Conservation (phyloP, 2,797 vertebrate species). For the Tragopan temminckii region DNA sequence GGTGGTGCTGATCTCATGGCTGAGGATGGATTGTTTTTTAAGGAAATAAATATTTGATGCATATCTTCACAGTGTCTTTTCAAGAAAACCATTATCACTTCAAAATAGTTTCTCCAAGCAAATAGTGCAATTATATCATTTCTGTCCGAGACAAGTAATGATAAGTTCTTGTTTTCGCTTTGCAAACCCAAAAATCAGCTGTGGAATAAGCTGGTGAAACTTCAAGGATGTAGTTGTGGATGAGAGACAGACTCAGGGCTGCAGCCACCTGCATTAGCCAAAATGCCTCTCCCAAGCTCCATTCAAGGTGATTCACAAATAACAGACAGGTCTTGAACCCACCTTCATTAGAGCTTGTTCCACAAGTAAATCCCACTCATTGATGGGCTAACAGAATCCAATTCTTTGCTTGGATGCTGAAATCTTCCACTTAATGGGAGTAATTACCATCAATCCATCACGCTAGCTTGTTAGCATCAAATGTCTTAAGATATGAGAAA, state of each 20-base stretch:
- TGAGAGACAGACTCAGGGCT: neutral
- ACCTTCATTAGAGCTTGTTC: neutral
- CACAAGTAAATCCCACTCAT: constrained; percentile 4
- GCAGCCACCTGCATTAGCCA: neutral
- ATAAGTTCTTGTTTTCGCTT: constrained; percentile 12
- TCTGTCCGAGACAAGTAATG: constrained; percentile 3
- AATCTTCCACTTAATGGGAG: neutral
- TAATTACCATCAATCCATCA: neutral
- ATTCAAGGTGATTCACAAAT: neutral
- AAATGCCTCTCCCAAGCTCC: neutral
- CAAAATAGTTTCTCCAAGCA: constrained; percentile 57
- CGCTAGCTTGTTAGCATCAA: neutral
- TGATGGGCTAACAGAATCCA: neutral
- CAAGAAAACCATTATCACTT: constrained; percentile 65
- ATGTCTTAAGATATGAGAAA: constrained; percentile 29
- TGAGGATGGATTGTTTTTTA: constrained; percentile 47
- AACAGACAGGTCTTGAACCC: neutral
- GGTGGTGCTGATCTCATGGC: constrained; percentile 22
- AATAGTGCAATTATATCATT: constrained; percentile 26
- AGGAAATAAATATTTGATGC: constrained; percentile 62
- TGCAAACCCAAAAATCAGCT: neutral
- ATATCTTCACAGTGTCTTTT: constrained; percentile 64
- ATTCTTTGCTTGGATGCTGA: constrained; percentile 2
- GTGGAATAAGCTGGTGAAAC: neutral
- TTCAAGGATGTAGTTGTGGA: neutral